Evolutionary conservation across 2,888 invertebrate species (phyloP).

Genomic region (Brenthis hecate): DNA sequence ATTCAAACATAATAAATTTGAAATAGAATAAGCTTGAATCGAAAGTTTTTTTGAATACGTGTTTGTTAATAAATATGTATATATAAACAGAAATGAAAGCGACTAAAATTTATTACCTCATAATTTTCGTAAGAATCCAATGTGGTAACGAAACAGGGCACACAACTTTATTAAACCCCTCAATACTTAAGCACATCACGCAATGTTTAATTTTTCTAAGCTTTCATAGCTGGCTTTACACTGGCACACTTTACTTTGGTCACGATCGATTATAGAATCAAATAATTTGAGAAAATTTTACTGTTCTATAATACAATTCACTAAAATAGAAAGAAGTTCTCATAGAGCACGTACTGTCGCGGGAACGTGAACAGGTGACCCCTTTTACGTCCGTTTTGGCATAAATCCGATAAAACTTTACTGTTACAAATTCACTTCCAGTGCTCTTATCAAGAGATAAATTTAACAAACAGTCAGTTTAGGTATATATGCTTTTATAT

Average conservation of each 20-base stretch:
- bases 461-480: background rate
- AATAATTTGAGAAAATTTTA: conserved; percentile 7
- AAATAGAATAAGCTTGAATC: too few species aligned
- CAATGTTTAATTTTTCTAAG: conserved; percentile 39
- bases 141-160: conserved; percentile 56
- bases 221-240: conserved; percentile 31
- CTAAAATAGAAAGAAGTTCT: conserved; percentile 4
- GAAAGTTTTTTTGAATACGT: background rate
- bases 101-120: conserved; percentile 58
- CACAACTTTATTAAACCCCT: conserved; percentile 49
- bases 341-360: conserved; percentile 2
- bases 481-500: background rate
- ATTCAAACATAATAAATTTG: too few species aligned
- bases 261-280: conserved; percentile 26
- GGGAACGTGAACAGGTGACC: conserved; percentile 12
- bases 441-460: conserved; percentile 1
- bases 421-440: conserved; percentile 8
- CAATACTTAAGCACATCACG: conserved; percentile 60
- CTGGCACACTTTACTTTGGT: conserved; percentile 25
- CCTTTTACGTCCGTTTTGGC: conserved; percentile 5
- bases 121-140: conserved; percentile 69
- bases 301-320: background rate
- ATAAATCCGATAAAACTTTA: background rate
- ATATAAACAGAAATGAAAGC: conserved; percentile 11
- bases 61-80: background rate